Base-by-base conservation (phyloP, 1,140 invertebrate genomes). In the Tyrophagus putrescentiae region DNA sequence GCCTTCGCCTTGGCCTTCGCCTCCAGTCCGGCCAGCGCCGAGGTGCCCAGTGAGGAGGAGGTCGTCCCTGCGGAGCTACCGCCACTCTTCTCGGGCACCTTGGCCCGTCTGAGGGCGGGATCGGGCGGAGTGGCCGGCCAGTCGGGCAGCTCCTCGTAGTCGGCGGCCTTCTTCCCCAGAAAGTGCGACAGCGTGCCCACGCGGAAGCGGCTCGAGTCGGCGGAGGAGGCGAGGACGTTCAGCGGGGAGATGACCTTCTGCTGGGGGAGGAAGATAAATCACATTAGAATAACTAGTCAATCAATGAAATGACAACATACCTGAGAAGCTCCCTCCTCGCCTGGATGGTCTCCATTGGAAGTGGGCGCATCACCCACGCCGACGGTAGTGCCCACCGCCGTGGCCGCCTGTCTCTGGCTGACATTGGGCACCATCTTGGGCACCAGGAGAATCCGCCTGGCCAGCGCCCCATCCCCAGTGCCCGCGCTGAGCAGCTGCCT, bases 161-260 rank as follows among this genome's bases (percentile, higher is more conserved):
- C 91, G 36, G 72, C 76, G 1, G 90, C 86, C 53, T 81, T 76
- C 65, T 80, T 79, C 65, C 95, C 92, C 28, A 98, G 77, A 68
- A 93, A 89, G 75, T 97, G 93, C 0, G 93, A 97, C 27, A 99
- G 74, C 6, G 92, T 92, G 0, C 94, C 93, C 61, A 99, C 74
- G 68, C 97, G 93, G 71, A 84, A 95, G 62, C 85, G 80, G 65
- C 1, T 28, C 4, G 25, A 42, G 34, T 59, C 57, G 32, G 18
- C n/a, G 1, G 52, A 54, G 18, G 13, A 27, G 4, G 52, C 52
- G 16, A 54, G 27, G 41, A 3, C 25, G 6, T 21, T n/a, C n/a
- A n/a, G n/a, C n/a, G n/a, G n/a, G n/a, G n/a, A n/a, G n/a, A n/a
- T n/a, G n/a, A n/a, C n/a, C n/a, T n/a, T n/a, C n/a, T n/a, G n/a